Percentiles rank a stretch among this genome's conserved stretches.
phyloP scores from a whole-genome alignment of 2,888 invertebrate species.

The Drosophila affinis region DNA sequence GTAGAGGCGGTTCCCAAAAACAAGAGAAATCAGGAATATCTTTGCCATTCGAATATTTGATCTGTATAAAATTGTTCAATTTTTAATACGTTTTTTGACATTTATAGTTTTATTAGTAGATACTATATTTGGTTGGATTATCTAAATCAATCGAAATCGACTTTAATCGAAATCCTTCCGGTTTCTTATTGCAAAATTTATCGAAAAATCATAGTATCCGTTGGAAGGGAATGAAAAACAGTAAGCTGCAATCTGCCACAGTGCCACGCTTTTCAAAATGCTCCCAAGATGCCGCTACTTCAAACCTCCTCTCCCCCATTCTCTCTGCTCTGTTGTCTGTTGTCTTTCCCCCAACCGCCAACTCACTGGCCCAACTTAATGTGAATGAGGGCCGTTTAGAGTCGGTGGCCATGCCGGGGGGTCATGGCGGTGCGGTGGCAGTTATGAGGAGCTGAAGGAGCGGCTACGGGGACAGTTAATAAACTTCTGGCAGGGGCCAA shows the following conservation, averaged over 20 bases:
- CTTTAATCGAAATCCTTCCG: background rate
- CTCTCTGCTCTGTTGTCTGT: background rate
- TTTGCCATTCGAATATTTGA: rapidly evolving
- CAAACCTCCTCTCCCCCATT: background rate
- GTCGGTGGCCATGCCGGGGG: constrained; percentile 39
- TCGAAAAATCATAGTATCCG: background rate
- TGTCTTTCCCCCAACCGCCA: background rate
- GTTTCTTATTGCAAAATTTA: background rate
- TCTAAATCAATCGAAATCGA: no score
- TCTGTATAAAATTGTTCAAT: no score
- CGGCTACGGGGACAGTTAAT: constrained; percentile 51
- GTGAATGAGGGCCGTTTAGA: constrained; percentile 68
- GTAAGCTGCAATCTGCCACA: constrained; percentile 22
- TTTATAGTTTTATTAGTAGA: no score
- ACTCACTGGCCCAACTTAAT: constrained; percentile 13
- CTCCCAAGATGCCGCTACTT: constrained; percentile 33
- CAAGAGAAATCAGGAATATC: background rate
- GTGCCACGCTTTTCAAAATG: constrained; percentile 53
- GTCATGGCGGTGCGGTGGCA: constrained; percentile 7
- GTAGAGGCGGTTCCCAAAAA: background rate
- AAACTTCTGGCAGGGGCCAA: constrained; percentile 67
- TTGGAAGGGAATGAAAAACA: background rate
- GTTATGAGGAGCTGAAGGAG: constrained; percentile 20
- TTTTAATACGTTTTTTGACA: no score
- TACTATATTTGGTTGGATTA: no score